Evolutionary conservation across 2,888 invertebrate species (phyloP), one percentile per base, ranked within the genome.

Genomic region (Lepetodrilus schrolli): DNA sequence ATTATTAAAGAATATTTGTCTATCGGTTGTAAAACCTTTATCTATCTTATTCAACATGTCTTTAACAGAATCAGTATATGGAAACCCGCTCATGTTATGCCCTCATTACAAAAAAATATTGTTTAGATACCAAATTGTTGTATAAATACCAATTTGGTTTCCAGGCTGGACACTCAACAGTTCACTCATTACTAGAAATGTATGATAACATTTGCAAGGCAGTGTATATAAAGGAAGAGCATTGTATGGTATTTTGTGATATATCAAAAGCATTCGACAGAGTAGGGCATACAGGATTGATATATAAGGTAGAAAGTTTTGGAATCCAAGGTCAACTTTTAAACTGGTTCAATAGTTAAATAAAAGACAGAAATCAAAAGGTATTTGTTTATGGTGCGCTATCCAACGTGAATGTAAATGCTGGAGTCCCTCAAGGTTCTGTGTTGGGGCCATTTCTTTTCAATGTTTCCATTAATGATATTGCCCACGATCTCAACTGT

Each of bases 191-290:
- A 20, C 20, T 74, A 10, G 75, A 79, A 26, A 69, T 75, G 0
- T 76, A 76, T 66, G 43, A 79, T 17, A 68, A 73, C 23, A 74
- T 76, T 3, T 70, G 69, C 48, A 20, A 58, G 37, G 34, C 73
- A 1, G 51, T 74, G 49, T 75, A 73, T 37, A 66, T 73, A 10
- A 68, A 68, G 20, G 17, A 68, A 43, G 20, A 38, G 20, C 47
- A 73, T 17, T 73, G 77, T 71, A 47, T 76, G 13, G 72, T 78
- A 34, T 79, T 76, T 47, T 76, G 70, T 76, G 73, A 76, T 51
- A 68, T 75, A 30, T 72, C 73, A 10, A 78, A 76, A 68, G 76
- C 76, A 0, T 78, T 78, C 68, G 80, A 78, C 58, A 30, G 76
- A 13, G 74, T 79, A 5, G 77, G 77, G 76, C 72, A 77, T 51